A percentile compares a stretch with the other conserved stretches of the same genome.
Conservation (phyloP, 1,140 invertebrate species). For the Atta colombica region DNA sequence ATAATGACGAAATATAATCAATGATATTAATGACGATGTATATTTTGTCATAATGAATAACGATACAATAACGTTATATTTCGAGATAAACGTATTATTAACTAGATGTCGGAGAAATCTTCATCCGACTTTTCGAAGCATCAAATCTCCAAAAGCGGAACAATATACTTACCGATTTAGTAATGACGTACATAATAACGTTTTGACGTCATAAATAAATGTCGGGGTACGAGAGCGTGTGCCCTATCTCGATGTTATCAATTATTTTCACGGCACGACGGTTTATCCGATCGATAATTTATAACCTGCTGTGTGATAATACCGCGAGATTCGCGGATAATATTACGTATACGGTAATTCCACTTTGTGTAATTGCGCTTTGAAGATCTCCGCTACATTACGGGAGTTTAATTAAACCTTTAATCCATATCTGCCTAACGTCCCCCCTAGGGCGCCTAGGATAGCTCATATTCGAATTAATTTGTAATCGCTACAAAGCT, state of each 20-base stretch:
- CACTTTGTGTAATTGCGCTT: constrained; percentile 64
- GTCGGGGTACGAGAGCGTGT: not conserved
- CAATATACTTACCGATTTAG: constrained; percentile 31
- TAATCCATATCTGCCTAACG: constrained; percentile 61
- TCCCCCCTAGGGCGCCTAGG: constrained; percentile 37
- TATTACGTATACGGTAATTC: constrained; percentile 59
- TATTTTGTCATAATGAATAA: too few species aligned
- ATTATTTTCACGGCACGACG: constrained; percentile 53
- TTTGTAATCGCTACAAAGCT: constrained; percentile 60
- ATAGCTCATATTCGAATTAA: constrained; percentile 63
- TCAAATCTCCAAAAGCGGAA: not conserved
- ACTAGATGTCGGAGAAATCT: not conserved
- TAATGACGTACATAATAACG: not conserved
- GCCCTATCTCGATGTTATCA: constrained; percentile 54
- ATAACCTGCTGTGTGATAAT: constrained; percentile 60
- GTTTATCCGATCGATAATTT: constrained; percentile 62
- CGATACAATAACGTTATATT: not conserved
- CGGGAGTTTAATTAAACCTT: constrained; percentile 65
- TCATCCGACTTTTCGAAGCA: not conserved
- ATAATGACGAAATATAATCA: too few species aligned
- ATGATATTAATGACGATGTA: too few species aligned
- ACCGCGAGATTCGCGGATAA: constrained; percentile 58
- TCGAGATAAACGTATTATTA: not conserved
- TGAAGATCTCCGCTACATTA: constrained; percentile 62
- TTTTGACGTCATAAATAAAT: constrained; percentile 47